Evolutionary conservation across 2,888 invertebrate genomes (phyloP), one percentile per base, ranked within the genome.

Genomic region (Dromius quadrimaculatus): DNA sequence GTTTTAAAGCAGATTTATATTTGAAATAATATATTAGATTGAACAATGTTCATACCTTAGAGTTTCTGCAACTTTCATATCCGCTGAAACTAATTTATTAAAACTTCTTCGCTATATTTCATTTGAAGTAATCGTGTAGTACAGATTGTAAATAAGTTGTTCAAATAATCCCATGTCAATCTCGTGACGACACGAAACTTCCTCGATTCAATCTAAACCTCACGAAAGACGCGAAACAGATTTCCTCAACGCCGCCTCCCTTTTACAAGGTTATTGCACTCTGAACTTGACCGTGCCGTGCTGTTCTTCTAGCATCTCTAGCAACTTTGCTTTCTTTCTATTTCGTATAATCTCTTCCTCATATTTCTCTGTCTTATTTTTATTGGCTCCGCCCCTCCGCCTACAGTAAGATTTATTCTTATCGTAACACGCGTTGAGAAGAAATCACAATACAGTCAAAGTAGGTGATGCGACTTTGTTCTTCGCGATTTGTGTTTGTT

Each of bases 281-380:
- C 45, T 65, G 47, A 65, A 65, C 65, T 65, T 65, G 65, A 50
- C 47, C 65, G 62, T 62, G 62, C 41, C 11, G 15, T 54, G 50
- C 15, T 54, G 32, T 15, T 41, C 41, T 15, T 41, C 41, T 15
- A 41, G 41, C 41, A 41, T 41, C 41, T 5, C 1, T 15, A 41
- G 41, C 15, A 15, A 15, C 41, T 28, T 28, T n/a, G 17, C 15
- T 50, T 13, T 13, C 22, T 23, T 11, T 50, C 50, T 54, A 13
- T 54, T 4, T 28, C 28, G 13, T 28, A 15, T 43, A 23, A 5
- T 11, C 62, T 43, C 28, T 17, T 23, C 50, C 50, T 28, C 41
- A 1, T 61, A 43, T 54, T 28, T 32, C 28, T 2, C 6, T 54
- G 11, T 54, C 23, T 54, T 13, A 4, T 9, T 23, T 2, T 28